A percentile compares a stretch with the other conserved stretches of the same genome.
Conservation (phyloP, 2,113 vertebrate species). For the Eleginops maclovinus region DNA sequence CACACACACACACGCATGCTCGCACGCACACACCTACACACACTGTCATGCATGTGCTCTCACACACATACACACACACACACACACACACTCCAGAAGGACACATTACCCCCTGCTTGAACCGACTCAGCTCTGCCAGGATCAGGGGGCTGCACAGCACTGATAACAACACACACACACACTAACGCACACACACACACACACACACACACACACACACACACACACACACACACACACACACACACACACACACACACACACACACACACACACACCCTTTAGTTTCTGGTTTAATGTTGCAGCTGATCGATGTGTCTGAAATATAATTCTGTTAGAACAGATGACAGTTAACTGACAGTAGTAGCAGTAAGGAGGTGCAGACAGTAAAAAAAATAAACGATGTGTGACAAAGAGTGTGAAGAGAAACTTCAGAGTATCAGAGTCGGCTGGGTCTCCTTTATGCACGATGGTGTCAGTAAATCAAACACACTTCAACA, state of each 20-base stretch:
- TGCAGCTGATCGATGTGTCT: conserved; percentile 55
- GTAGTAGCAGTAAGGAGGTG: not conserved
- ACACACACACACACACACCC: conserved; percentile 24
- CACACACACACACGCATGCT: conserved; percentile 20
- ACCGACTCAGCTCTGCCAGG: conserved; percentile 65
- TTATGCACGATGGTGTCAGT: conserved; percentile 9
- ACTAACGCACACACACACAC: conserved; percentile 23
- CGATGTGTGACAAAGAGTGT: not conserved
- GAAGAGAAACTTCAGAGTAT: conserved; percentile 1
- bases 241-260: conserved; percentile 17
- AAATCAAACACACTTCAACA: conserved; percentile 6
- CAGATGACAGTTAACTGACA: not conserved
- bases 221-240: conserved; percentile 13
- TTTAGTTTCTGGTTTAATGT: conserved; percentile 51
- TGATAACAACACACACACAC: conserved; percentile 64
- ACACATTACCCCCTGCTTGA: conserved; percentile 72
- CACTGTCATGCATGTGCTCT: too few relatives aligned
- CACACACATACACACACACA: conserved; percentile 21
- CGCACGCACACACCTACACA: conserved; percentile 26
- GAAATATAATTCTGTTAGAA: conserved; percentile 48
- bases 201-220: conserved; percentile 26
- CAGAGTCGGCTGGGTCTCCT: conserved; percentile 2
- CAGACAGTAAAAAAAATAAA: not conserved
- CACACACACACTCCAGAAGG: conserved; percentile 38
- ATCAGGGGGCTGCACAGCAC: conserved; percentile 66